Evolutionary conservation across 2,888 invertebrate genomes (phyloP).

Genomic region (Yponomeuta evonymella): DNA sequence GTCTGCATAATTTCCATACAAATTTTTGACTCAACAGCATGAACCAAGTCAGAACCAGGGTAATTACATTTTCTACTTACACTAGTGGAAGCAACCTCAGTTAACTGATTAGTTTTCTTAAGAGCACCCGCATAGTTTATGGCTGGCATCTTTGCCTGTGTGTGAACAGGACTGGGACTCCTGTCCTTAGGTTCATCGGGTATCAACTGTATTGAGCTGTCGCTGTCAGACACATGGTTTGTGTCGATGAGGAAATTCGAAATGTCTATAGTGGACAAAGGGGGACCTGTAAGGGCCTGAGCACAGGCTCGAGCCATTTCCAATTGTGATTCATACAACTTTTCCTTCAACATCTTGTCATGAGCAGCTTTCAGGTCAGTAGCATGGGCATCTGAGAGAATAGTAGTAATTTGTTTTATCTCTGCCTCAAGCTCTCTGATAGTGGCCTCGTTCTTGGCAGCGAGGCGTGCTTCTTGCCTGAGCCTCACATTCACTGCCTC

Average conservation of each 20-base stretch:
- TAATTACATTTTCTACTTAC: slow-evolving; percentile 38
- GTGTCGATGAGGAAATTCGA: slow-evolving; percentile 43
- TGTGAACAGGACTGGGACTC: slow-evolving; percentile 42
- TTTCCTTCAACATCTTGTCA: slow-evolving; percentile 47
- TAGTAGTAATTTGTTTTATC: slow-evolving; percentile 62
- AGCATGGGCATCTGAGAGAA: slow-evolving; percentile 58
- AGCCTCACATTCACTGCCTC: slow-evolving; percentile 61
- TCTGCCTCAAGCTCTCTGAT: slow-evolving; percentile 64
- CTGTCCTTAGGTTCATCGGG: slow-evolving; percentile 40
- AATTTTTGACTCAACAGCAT: neutral
- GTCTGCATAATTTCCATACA: neutral
- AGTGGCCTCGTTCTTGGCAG: slow-evolving; percentile 56
- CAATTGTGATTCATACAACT: slow-evolving; percentile 43
- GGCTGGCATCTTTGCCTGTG: slow-evolving; percentile 35
- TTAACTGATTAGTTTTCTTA: slow-evolving; percentile 39
- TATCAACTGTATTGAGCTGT: slow-evolving; percentile 35
- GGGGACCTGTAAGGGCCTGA: slow-evolving; percentile 50
- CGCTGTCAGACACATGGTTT: slow-evolving; percentile 37
- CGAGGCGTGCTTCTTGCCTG: slow-evolving; percentile 54
- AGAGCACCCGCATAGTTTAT: slow-evolving; percentile 59
- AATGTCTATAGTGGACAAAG: slow-evolving; percentile 45
- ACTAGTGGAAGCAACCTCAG: slow-evolving; percentile 42
- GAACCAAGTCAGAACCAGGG: neutral
- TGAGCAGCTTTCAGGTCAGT: slow-evolving; percentile 47
- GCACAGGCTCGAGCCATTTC: slow-evolving; percentile 65